These are phyloP conservation scores for Phengaris alcon DNA, from an alignment of 2,888 invertebrate species.

Conservation along the genomic window DNA sequence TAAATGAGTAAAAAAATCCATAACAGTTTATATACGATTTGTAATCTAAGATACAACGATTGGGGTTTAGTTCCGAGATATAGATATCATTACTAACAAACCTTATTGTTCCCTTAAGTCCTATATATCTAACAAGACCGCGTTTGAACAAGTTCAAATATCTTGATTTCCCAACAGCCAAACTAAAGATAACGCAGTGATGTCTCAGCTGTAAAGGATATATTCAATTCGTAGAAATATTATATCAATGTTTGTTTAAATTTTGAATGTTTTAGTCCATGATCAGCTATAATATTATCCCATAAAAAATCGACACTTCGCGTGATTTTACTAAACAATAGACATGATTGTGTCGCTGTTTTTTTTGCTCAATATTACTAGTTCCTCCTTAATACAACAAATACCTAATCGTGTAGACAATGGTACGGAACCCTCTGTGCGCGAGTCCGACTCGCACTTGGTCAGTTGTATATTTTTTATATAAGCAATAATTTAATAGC, in stretches of 20 bases:
- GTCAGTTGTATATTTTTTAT: no score
- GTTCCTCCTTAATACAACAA: no score
- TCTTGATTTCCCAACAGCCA: slow-evolving; percentile 72
- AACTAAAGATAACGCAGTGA: slow-evolving; percentile 52
- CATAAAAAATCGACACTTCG: no score
- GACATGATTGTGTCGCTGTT: no score
- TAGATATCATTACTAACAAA: slow-evolving; percentile 17
- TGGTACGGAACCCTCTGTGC: no score
- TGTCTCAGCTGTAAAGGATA: slow-evolving; percentile 12
- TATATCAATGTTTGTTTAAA: not conserved
- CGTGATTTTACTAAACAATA: no score
- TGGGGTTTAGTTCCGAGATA: slow-evolving; percentile 24
- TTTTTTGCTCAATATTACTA: no score
- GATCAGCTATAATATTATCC: no score
- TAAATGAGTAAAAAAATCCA: not conserved
- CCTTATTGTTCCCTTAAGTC: slow-evolving; percentile 32
- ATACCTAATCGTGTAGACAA: no score
- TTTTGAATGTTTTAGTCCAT: not conserved
- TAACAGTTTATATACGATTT: slow-evolving; percentile 17
- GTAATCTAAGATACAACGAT: slow-evolving; percentile 22
- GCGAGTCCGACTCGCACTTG: no score
- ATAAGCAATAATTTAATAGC: no score
- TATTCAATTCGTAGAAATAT: not conserved
- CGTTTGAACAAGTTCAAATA: slow-evolving; percentile 54
- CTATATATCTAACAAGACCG: slow-evolving; percentile 17